These are phyloP conservation scores for Chitala chitala DNA, from an alignment of 2,113 vertebrate species.

Conservation along the genomic window DNA sequence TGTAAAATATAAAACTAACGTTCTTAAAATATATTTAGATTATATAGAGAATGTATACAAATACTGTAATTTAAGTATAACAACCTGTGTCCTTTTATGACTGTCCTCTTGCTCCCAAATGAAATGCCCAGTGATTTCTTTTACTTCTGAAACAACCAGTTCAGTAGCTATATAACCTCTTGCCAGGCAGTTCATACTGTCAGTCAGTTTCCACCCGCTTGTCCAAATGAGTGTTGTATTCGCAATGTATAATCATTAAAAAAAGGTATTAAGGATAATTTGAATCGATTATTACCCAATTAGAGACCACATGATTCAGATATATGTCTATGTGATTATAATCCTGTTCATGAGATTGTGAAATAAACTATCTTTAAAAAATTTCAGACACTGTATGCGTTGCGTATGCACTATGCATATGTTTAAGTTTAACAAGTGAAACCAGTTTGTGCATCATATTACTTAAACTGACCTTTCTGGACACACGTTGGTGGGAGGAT, in stretches of 20 bases:
- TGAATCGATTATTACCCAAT: too few relatives aligned
- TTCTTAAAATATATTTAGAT: neutral
- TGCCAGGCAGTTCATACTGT: too few relatives aligned
- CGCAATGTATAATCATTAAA: too few relatives aligned
- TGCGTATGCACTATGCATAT: neutral
- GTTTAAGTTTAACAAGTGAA: neutral
- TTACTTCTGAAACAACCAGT: conserved; percentile 51
- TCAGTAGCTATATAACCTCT: neutral
- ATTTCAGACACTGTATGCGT: too few relatives aligned
- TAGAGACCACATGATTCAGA: too few relatives aligned
- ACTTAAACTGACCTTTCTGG: conserved; percentile 53
- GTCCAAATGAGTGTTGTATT: too few relatives aligned
- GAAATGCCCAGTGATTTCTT: conserved; percentile 51
- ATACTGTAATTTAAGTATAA: neutral
- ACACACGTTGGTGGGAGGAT: conserved; percentile 60
- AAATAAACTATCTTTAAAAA: too few relatives aligned
- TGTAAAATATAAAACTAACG: neutral
- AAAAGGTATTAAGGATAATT: too few relatives aligned
- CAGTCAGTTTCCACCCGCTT: too few relatives aligned
- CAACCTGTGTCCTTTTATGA: neutral
- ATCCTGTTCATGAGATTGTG: too few relatives aligned
- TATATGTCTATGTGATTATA: too few relatives aligned
- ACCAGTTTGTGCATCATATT: neutral
- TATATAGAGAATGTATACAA: neutral
- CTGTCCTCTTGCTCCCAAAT: conserved; percentile 62